Base-by-base conservation (phyloP, 2,113 vertebrate genomes). In the Uria lomvia region DNA sequence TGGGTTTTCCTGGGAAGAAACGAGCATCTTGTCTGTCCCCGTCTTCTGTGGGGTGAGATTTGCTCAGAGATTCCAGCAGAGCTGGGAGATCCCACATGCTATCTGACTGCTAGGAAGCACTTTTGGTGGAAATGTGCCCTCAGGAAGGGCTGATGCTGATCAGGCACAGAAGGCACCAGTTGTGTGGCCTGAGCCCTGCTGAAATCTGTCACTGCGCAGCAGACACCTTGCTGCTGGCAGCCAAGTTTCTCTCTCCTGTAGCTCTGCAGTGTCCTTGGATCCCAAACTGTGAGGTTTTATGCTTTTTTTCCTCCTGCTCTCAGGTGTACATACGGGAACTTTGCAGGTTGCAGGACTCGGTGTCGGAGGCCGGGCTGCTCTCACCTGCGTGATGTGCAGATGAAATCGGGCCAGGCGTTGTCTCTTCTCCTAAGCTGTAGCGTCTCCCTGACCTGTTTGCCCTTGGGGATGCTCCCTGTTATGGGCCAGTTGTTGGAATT, bases 181-280 rank as follows among this genome's bases (percentile, higher is more conserved):
- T 65, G 11, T 6, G 6, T 42, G 90, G 77, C 81, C 70, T 23
- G 26, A 60, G 60, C 72, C 62, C 60, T 65, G 85, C 93, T 90
- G 85, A 23, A 93, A 23, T 34, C 92, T 63, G 59, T 50, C 90
- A 8, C 66, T 87, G 77, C 80, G 59, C 70, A 23, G 84, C 93
- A 81, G 68, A 42, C 93, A 50, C 87, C 96, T 93, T 29, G 85
- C 81, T 90, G 85, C 85, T 38, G 10, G 85, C 96, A 90, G 95
- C 88, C 67, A 42, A 53, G 50, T 82, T 93, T 63, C 82, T 36
- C 62, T 86, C 88, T 91, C 43, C 66, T 63, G 67, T 59, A 47
- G 38, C 23, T 94, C 96, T 90, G 96, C 95, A 86, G 92, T 84
- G 92, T 94, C 95, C 88, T 93, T 93, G 92, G 67, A 93, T 90